Conservation (phyloP, 2,797 vertebrate genomes). For the Peromyscus attwateri region DNA sequence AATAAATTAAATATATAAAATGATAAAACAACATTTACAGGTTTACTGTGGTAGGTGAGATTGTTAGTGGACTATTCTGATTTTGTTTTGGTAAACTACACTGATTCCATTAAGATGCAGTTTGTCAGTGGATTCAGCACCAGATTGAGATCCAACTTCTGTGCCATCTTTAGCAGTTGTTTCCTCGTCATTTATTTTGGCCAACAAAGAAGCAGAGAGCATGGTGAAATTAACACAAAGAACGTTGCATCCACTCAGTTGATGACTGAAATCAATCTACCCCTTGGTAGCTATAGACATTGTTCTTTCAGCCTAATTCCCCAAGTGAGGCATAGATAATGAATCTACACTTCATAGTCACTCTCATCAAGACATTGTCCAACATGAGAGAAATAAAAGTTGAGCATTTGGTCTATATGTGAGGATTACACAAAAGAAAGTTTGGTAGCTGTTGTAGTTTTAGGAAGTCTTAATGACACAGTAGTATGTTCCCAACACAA, state of each 20-base stretch:
- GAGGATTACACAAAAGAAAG: not conserved
- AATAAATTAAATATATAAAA: too few relatives aligned
- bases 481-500: not conserved
- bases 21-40: too few relatives aligned
- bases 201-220: not conserved
- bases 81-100: not conserved
- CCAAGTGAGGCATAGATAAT: not conserved
- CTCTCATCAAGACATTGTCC: not conserved
- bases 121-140: not conserved
- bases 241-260: not conserved
- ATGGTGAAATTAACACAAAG: not conserved
- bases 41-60: not conserved
- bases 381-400: not conserved
- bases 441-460: not conserved
- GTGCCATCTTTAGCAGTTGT: rapidly evolving
- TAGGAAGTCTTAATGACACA: not conserved
- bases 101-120: not conserved
- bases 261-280: not conserved
- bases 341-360: not conserved
- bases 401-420: not conserved
- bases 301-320: not conserved
- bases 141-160: not conserved
- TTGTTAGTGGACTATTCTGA: not conserved
- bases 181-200: not conserved
- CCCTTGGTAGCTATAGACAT: rapidly evolving